These are phyloP conservation scores for Progne subis DNA, from an alignment of 2,113 vertebrate species.

Conservation along the genomic window DNA sequence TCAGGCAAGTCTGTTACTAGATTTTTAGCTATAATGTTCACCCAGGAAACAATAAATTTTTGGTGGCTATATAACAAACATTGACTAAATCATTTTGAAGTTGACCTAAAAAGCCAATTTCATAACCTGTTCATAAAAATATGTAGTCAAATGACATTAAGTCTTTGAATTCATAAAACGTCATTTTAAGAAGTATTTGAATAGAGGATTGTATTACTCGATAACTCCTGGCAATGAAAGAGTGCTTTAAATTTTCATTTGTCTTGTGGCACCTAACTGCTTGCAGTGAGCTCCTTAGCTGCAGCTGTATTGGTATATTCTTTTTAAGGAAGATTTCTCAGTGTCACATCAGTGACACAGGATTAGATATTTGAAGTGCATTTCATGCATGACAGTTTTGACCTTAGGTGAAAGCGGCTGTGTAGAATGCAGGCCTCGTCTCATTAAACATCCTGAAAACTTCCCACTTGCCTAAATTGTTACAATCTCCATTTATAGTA, in stretches of 20 bases:
- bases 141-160: not conserved
- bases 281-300: not conserved
- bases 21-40: not conserved
- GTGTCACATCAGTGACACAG: not conserved
- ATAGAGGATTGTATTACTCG: too few species aligned
- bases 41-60: not conserved
- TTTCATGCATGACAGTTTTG: not conserved
- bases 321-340: not conserved
- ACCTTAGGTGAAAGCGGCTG: not conserved
- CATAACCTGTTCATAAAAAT: not conserved
- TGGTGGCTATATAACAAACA: not conserved
- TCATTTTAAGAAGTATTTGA: not conserved
- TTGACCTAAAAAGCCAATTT: not conserved
- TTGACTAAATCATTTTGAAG: not conserved
- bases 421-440: not conserved
- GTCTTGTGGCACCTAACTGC: not conserved
- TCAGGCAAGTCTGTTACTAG: not conserved
- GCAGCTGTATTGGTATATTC: not conserved
- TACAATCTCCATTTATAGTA: not conserved
- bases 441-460: not conserved
- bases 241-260: not conserved
- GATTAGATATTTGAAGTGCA: not conserved
- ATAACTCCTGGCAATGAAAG: not conserved
- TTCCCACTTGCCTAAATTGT: not conserved
- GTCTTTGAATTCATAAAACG: not conserved